Evolutionary conservation across 2,113 vertebrate genomes (phyloP).

Genomic region (Galeopterus variegatus): DNA sequence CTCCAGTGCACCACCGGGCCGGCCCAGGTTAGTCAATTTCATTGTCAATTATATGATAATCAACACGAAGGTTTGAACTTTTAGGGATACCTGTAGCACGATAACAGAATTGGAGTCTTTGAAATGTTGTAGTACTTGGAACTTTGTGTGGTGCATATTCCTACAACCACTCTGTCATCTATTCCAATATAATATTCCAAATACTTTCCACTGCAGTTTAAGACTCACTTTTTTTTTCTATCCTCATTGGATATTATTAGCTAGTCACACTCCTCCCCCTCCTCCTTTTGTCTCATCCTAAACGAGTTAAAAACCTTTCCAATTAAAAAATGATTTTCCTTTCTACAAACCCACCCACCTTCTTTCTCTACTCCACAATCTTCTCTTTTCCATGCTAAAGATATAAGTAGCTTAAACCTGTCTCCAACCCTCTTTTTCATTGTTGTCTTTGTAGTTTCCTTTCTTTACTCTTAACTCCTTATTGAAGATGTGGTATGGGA

Average conservation of each 20-base stretch:
- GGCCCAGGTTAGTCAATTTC: neutral
- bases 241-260: constrained; percentile 17
- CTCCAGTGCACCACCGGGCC: too few species aligned
- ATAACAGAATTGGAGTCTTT: constrained; percentile 23
- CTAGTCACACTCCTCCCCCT: neutral
- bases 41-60: neutral
- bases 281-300: neutral
- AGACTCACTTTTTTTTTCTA: neutral
- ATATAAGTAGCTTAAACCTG: constrained; percentile 7
- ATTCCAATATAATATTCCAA: neutral
- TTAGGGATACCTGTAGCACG: constrained; percentile 12
- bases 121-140: constrained; percentile 43
- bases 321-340: constrained; percentile 56
- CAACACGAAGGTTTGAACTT: constrained; percentile 34
- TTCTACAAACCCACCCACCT: neutral
- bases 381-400: constrained; percentile 33
- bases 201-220: constrained; percentile 10
- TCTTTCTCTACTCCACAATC: neutral
- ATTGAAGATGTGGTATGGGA: neutral
- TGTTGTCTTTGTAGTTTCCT: constrained; percentile 29
- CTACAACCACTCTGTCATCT: constrained; percentile 8
- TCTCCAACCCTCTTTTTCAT: constrained; percentile 21
- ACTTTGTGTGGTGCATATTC: constrained; percentile 25
- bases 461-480: constrained; percentile 16
- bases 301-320: constrained; percentile 19